Percentiles rank a stretch among this genome's conserved stretches.
These are phyloP conservation scores for Drosophila erecta DNA, from an alignment of 1,140 invertebrate genomes.

Conservation along the genomic window DNA sequence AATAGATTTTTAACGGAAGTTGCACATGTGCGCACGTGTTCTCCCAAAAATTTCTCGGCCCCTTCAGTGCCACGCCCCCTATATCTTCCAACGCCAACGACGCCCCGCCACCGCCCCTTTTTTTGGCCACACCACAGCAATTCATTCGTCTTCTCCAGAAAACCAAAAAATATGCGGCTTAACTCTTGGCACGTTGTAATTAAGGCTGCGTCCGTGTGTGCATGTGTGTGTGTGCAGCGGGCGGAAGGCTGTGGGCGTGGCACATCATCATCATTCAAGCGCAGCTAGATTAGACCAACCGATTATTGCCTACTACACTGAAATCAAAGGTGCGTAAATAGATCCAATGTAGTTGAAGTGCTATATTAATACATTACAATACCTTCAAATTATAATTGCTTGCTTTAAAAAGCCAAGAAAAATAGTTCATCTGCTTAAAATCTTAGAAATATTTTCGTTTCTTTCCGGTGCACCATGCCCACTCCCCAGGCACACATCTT, in stretches of 20 bases:
- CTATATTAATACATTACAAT: too few species aligned
- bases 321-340: too few species aligned
- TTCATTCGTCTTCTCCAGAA: conserved; percentile 42
- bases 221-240: conserved; percentile 3
- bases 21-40: conserved; percentile 82
- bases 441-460: not conserved
- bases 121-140: conserved; percentile 17
- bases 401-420: too few species aligned
- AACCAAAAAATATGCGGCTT: conserved; percentile 49
- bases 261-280: conserved; percentile 82
- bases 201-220: conserved; percentile 59
- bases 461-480: not conserved
- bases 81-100: not conserved
- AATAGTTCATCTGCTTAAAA: too few species aligned
- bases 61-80: not conserved
- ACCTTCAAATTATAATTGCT: too few species aligned
- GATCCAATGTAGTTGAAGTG: too few species aligned
- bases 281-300: conserved; percentile 73
- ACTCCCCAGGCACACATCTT: not conserved
- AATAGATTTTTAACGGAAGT: conserved; percentile 83
- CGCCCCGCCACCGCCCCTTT: not conserved
- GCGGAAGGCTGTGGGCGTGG: conserved; percentile 56
- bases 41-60: conserved; percentile 38
- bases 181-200: conserved; percentile 69
- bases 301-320: conserved; percentile 54